These are phyloP conservation scores for Drosophila monieri DNA, from an alignment of 2,888 invertebrate species.

Conservation along the genomic window DNA sequence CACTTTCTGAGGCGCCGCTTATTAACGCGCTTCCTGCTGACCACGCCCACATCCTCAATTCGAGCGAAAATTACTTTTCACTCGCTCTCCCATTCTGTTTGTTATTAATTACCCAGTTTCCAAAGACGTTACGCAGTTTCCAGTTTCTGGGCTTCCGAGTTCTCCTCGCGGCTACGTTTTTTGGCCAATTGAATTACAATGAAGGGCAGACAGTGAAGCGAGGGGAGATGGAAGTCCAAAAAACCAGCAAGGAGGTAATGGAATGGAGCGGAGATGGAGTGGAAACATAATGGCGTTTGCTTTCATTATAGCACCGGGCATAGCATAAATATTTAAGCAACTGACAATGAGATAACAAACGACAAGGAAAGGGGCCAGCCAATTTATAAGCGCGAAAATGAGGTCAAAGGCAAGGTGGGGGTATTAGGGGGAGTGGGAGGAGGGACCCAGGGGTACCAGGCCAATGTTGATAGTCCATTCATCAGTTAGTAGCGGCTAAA, in stretches of 20 bases:
- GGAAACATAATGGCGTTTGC: constrained; percentile 67
- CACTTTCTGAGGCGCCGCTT: constrained; percentile 72
- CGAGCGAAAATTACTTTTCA: constrained; percentile 63
- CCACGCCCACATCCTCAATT: constrained; percentile 75
- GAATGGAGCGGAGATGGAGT: constrained; percentile 10
- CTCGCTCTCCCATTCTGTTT: constrained; percentile 57
- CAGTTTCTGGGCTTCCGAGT: constrained; percentile 28
- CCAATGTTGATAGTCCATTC: constrained; percentile 48
- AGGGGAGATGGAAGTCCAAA: constrained; percentile 8
- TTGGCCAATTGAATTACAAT: constrained; percentile 73
- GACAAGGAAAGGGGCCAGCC: constrained; percentile 17
- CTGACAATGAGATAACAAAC: constrained; percentile 70
- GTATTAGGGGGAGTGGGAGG: background rate
- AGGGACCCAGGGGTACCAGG: constrained; percentile 6
- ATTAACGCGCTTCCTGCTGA: constrained; percentile 69
- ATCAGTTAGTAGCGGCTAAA: constrained; percentile 49
- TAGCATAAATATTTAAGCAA: constrained; percentile 75
- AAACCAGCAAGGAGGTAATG: constrained; percentile 7
- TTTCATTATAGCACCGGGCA: constrained; percentile 64
- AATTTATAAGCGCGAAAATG: constrained; percentile 54
- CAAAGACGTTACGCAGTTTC: constrained; percentile 42
- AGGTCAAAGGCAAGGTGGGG: constrained; percentile 48
- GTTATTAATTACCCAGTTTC: constrained; percentile 70
- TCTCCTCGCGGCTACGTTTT: constrained; percentile 52
- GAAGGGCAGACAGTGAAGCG: constrained; percentile 56